Evolutionary conservation across 1,140 invertebrate genomes (phyloP).

Genomic region (Aethina tumida): DNA sequence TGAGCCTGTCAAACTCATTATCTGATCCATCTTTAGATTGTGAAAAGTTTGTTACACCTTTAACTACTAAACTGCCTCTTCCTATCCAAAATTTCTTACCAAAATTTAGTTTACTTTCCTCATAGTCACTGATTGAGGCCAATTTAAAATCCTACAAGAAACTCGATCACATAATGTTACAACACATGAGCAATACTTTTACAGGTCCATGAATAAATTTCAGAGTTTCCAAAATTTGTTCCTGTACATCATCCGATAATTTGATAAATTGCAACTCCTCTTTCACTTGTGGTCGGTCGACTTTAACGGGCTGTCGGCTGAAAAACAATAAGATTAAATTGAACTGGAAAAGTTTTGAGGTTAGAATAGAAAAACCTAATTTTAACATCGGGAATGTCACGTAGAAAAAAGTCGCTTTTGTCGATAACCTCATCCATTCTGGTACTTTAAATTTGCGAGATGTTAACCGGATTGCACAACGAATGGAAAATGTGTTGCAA

Average conservation of each 20-base stretch:
- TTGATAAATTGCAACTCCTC: slow-evolving; percentile 60
- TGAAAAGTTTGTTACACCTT: slow-evolving; percentile 58
- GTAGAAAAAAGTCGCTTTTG: slow-evolving; percentile 30
- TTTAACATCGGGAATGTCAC: slow-evolving; percentile 29
- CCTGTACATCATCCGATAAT: slow-evolving; percentile 53
- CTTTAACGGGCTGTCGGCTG: slow-evolving; percentile 21
- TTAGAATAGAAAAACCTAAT: slow-evolving; percentile 20
- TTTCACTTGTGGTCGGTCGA: slow-evolving; percentile 42
- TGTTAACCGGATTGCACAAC: too few species aligned
- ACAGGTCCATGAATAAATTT: slow-evolving; percentile 56
- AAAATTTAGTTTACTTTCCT: slow-evolving; percentile 55
- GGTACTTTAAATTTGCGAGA: too few species aligned
- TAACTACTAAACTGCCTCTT: slow-evolving; percentile 57
- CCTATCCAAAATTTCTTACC: slow-evolving; percentile 63
- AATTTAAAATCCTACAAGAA: slow-evolving; percentile 40
- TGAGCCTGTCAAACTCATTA: slow-evolving; percentile 47
- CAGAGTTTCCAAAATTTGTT: slow-evolving; percentile 58
- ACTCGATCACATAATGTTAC: slow-evolving; percentile 5
- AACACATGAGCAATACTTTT: slow-evolving; percentile 9
- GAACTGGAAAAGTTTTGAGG: slow-evolving; percentile 9
- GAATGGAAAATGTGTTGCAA: too few species aligned
- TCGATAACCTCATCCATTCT: slow-evolving; percentile 29
- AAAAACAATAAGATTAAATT: slow-evolving; percentile 14
- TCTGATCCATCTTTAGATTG: slow-evolving; percentile 39
- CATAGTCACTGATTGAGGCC: slow-evolving; percentile 37